These are phyloP conservation scores for Karalla daura DNA, from an alignment of 2,797 vertebrate genomes.

Conservation along the genomic window DNA sequence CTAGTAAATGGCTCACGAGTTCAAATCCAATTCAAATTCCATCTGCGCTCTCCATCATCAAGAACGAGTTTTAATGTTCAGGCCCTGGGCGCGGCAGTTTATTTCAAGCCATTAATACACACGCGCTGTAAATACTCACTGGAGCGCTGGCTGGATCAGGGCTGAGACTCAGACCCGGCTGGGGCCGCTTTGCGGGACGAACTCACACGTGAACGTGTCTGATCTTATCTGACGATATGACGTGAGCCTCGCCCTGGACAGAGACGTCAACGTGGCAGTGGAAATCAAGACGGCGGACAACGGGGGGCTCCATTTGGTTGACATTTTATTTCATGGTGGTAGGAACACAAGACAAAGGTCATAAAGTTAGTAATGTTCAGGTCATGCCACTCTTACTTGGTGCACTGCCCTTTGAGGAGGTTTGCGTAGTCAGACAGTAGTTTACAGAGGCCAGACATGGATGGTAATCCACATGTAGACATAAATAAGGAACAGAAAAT, in stretches of 20 bases:
- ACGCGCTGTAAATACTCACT: background rate
- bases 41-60: background rate
- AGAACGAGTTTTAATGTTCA: background rate
- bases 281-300: conserved; percentile 54
- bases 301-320: conserved; percentile 80
- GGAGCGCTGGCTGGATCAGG: too few relatives aligned
- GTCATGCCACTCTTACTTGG: conserved; percentile 89
- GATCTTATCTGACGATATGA: background rate
- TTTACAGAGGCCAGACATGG: conserved; percentile 86
- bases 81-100: background rate
- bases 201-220: background rate
- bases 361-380: conserved; percentile 95
- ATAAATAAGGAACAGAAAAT: conserved; percentile 88
- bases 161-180: background rate
- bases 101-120: background rate
- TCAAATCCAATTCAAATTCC: too few relatives aligned
- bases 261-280: background rate
- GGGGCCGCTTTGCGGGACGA: background rate
- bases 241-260: background rate
- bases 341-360: conserved; percentile 93
- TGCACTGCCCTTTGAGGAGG: conserved; percentile 83
- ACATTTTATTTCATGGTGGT: conserved; percentile 96
- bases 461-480: conserved; percentile 85
- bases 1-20: background rate
- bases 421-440: conserved; percentile 86